These are phyloP conservation scores for Ptilonorhynchus violaceus DNA, from an alignment of 2,113 vertebrate genomes.

Conservation along the genomic window DNA sequence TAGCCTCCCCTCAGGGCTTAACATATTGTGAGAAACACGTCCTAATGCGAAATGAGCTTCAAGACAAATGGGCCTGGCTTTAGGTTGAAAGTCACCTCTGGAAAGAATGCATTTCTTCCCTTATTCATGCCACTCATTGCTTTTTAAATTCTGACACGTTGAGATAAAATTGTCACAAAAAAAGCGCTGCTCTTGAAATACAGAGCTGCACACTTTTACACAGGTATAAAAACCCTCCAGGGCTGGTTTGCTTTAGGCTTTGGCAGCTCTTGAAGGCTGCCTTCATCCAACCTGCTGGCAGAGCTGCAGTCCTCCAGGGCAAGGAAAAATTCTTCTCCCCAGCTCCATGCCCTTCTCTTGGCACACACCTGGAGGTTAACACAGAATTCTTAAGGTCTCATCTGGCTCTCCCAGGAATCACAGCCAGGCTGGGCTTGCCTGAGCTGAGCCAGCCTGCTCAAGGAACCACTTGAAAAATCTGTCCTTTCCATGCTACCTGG, in stretches of 20 bases:
- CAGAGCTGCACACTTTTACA: not conserved
- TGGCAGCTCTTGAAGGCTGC: not conserved
- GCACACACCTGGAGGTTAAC: not conserved
- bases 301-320: not conserved
- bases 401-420: not conserved
- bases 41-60: not conserved
- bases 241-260: not conserved
- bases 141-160: not conserved
- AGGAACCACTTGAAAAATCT: rapidly evolving
- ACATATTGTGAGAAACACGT: not conserved
- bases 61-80: constrained; percentile 15
- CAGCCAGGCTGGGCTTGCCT: not conserved
- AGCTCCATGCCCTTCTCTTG: not conserved
- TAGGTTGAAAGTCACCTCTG: constrained; percentile 27
- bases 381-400: rapidly evolving
- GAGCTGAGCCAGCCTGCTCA: not conserved
- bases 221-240: not conserved
- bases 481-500: not conserved
- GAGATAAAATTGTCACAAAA: not conserved
- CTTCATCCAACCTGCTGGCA: not conserved
- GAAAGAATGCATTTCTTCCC: not conserved
- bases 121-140: not conserved
- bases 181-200: not conserved
- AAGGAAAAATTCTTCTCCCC: not conserved
- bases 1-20: not conserved